These are phyloP conservation scores for Cosmorhoe ocellata DNA, from an alignment of 2,888 invertebrate genomes.

Conservation along the genomic window DNA sequence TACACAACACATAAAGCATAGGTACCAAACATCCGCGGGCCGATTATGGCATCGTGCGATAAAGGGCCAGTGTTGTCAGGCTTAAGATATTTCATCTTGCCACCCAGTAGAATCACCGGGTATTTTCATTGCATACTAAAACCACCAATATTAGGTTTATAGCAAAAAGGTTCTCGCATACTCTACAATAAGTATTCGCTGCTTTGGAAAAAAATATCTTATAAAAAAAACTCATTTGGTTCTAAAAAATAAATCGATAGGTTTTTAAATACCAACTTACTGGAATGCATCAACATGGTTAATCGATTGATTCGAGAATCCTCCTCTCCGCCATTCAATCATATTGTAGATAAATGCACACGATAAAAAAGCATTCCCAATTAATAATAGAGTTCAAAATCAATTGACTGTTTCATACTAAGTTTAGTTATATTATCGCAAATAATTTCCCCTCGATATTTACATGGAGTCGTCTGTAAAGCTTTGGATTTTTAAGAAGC, in stretches of 20 bases:
- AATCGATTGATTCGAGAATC: constrained; percentile 19
- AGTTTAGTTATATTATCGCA: constrained; percentile 34
- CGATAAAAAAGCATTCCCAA: not conserved
- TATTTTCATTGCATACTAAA: constrained; percentile 3
- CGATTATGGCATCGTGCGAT: constrained; percentile 15
- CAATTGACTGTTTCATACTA: constrained; percentile 7
- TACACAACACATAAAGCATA: constrained; percentile 10
- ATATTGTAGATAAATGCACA: constrained; percentile 45
- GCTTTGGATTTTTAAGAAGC: not conserved
- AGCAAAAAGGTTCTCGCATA: too few species aligned
- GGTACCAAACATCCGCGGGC: constrained; percentile 36
- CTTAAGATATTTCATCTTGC: constrained; percentile 5
- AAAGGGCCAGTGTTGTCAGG: constrained; percentile 13
- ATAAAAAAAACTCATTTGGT: too few species aligned
- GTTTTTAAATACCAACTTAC: too few species aligned
- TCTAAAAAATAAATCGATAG: too few species aligned
- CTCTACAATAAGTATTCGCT: too few species aligned
- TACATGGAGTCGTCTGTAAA: constrained; percentile 31
- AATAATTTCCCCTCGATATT: constrained; percentile 61
- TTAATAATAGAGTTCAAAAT: constrained; percentile 5
- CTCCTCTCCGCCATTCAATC: constrained; percentile 29
- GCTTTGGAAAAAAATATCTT: too few species aligned
- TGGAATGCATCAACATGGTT: too few species aligned
- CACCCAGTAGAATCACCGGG: constrained; percentile 13
- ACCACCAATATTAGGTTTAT: not conserved